Percentiles rank a stretch among this genome's conserved stretches.
Evolutionary conservation across 2,113 vertebrate genomes (phyloP).

Genomic region (Lichenostomus cassidix): DNA sequence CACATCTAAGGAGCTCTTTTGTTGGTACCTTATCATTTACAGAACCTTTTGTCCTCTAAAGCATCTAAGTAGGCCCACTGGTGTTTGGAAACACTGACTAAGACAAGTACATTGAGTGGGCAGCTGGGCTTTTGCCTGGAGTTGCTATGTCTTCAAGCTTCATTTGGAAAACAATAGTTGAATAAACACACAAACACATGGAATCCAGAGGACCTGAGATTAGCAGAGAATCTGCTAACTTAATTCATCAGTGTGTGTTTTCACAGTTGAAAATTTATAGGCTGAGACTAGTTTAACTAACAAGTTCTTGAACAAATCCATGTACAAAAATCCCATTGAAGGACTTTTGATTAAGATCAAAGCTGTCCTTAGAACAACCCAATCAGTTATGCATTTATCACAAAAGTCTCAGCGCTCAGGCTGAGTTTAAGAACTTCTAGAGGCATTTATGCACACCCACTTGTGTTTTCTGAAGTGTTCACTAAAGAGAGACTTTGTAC

Average conservation of each 20-base stretch:
- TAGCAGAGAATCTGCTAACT: background rate
- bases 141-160: background rate
- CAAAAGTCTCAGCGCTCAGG: background rate
- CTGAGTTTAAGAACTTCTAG: background rate
- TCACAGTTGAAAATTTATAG: background rate
- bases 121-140: background rate
- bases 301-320: background rate
- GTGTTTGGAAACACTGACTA: background rate
- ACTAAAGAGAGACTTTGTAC: background rate
- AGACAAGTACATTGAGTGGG: background rate
- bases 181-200: background rate
- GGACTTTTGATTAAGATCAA: background rate
- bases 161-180: background rate
- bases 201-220: background rate
- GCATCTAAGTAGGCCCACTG: background rate
- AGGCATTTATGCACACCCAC: background rate
- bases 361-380: background rate
- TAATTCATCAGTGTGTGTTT: background rate
- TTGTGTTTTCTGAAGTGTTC: background rate
- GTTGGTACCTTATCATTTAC: background rate
- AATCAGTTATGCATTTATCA: background rate
- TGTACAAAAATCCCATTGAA: background rate
- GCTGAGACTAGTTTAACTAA: background rate
- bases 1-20: background rate
- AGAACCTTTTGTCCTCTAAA: background rate